Evolutionary conservation across 2,888 invertebrate genomes (phyloP), one percentile per base, ranked within the genome.

Genomic region (Aporophyla nigra): DNA sequence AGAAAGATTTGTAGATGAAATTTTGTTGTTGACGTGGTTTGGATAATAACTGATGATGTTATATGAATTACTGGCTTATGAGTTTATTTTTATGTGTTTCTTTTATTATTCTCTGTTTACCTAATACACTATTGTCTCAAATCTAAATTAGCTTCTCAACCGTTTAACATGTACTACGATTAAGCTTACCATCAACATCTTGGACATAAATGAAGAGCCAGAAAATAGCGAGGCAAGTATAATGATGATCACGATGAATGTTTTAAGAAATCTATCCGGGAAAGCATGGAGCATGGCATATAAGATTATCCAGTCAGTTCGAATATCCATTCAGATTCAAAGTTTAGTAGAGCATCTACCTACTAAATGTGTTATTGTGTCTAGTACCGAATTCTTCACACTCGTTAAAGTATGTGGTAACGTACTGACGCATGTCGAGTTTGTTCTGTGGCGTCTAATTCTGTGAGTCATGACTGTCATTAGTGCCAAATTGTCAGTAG

Each of bases 371-470:
- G 27, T 16, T 71, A 7, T 1, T 54, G 2, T 14, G 19, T 54
- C 40, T 51, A 12, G 40, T 51, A 75, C 19, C 27, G 6, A 56
- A 78, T 78, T 59, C 24, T 21, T 78, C 70, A 76, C 53, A 16
- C n/a, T 73, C 24, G 3, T 40, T n/a, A 65, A 59, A 65, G 16
- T 66, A 81, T 67, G 56, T 53, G 51, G 62, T 53, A 68, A 58
- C 19, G 24, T 24, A 7, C n/a, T 80, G 78, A 83, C 71, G 62
- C 27, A 67, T 24, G 16, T 58, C 58, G 12, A 24, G 27, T 51
- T 58, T 54, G 33, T 33, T 65, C 63, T 24, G 63, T 83, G 83
- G 71, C 83, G 71, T 78, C 83, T 83, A 83, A 80, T 74, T 67
- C 66, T 61, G 77, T 83, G 74, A 69, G 5, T 84, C 74, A 74